Evolutionary conservation across 2,888 invertebrate species (phyloP).

Genomic region (Biston stratarius): DNA sequence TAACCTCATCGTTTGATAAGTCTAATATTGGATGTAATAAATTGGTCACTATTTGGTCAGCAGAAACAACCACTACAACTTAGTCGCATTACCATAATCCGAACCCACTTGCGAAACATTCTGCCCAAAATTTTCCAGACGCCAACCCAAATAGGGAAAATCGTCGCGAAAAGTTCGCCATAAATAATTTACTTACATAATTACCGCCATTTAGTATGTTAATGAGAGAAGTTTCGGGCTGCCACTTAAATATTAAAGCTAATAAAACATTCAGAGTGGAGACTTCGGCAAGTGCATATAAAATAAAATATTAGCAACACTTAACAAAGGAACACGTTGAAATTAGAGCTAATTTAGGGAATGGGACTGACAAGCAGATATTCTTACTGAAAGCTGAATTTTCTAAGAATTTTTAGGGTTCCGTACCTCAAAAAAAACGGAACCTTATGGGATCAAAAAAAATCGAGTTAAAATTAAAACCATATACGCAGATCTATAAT

Average conservation of each 20-base stretch:
- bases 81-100: conserved; percentile 20
- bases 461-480: too few relatives aligned
- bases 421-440: too few relatives aligned
- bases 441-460: too few relatives aligned
- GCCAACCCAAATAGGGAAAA: conserved; percentile 37
- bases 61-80: conserved; percentile 7
- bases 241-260: conserved; percentile 48
- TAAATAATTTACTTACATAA: conserved; percentile 44
- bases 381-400: not conserved
- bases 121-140: conserved; percentile 28
- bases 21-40: not conserved
- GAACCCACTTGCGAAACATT: conserved; percentile 22
- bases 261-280: conserved; percentile 46
- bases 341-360: conserved; percentile 59
- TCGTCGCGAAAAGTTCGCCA: conserved; percentile 39
- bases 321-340: conserved; percentile 52
- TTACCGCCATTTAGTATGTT: conserved; percentile 43
- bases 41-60: conserved; percentile 7
- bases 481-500: too few relatives aligned
- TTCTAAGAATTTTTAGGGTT: not conserved
- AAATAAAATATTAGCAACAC: conserved; percentile 52
- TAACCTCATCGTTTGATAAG: too few relatives aligned
- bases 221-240: conserved; percentile 43
- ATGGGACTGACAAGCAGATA: not conserved
- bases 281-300: conserved; percentile 55